Evolutionary conservation across 2,113 vertebrate genomes (phyloP).

Genomic region (Carollia perspicillata): DNA sequence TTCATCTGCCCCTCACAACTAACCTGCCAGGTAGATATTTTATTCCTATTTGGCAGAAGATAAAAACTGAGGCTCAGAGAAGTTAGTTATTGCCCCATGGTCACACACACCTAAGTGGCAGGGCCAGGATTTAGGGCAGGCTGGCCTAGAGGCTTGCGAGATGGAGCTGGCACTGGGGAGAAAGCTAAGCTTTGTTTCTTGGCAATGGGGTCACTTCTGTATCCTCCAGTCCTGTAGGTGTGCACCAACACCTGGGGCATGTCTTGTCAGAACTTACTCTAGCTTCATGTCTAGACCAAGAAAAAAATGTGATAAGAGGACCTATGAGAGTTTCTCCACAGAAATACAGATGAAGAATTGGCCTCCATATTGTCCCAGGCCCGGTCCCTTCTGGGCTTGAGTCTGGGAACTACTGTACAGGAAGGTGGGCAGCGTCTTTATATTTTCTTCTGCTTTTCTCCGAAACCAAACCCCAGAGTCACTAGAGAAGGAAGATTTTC

Average conservation of each 20-base stretch:
- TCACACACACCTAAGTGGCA: neutral
- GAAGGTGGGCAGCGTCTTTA: neutral
- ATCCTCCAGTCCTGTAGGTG: neutral
- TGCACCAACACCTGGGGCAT: neutral
- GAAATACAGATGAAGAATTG: neutral
- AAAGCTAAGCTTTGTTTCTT: neutral
- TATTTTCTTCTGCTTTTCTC: neutral
- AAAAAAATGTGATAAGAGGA: neutral
- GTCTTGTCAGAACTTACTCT: neutral
- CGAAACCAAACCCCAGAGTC: slow-evolving; percentile 13
- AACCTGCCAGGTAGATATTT: neutral
- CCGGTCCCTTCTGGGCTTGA: neutral
- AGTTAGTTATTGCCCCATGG: neutral
- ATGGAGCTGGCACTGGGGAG: neutral
- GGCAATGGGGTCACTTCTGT: neutral
- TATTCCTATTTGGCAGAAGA: neutral
- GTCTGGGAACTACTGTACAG: neutral
- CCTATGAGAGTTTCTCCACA: neutral
- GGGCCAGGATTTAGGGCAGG: neutral
- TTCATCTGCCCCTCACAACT: neutral
- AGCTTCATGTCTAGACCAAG: neutral
- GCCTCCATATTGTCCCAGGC: neutral
- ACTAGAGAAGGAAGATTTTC: neutral
- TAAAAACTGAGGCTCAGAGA: neutral
- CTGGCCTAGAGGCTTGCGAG: neutral